Percentiles rank a stretch among this genome's conserved stretches.
These are phyloP conservation scores for Diadophis punctatus DNA, from an alignment of 2,113 vertebrate species.

Conservation along the genomic window DNA sequence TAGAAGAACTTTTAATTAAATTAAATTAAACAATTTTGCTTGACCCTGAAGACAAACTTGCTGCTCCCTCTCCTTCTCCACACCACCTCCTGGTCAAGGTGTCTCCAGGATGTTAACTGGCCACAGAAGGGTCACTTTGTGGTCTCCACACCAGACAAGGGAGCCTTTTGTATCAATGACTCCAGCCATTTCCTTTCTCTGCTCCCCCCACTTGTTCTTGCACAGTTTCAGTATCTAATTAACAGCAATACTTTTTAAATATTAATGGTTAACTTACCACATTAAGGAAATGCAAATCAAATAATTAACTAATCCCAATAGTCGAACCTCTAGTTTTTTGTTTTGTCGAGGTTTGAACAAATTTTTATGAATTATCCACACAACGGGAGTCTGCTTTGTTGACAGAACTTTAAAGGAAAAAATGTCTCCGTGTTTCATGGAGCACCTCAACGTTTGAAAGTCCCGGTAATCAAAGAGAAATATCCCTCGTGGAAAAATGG, in stretches of 20 bases:
- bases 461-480: constrained; percentile 63
- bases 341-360: constrained; percentile 42
- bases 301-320: constrained; percentile 39
- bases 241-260: constrained; percentile 46
- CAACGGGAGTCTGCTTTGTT: constrained; percentile 44
- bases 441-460: constrained; percentile 44
- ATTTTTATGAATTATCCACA: constrained; percentile 52
- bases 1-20: too few relatives aligned
- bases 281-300: constrained; percentile 52
- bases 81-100: not conserved
- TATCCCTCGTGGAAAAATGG: constrained; percentile 43
- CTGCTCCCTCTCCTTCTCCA: not conserved
- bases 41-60: not conserved
- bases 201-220: not conserved
- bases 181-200: constrained; percentile 15
- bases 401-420: constrained; percentile 11
- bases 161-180: not conserved
- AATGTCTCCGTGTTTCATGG: constrained; percentile 18
- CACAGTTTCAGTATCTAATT: constrained; percentile 28
- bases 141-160: not conserved
- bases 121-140: fast-evolving
- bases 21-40: not conserved
- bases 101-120: not conserved
- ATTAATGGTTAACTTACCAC: constrained; percentile 36
- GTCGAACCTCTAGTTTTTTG: constrained; percentile 35